A percentile compares a stretch with the other conserved stretches of the same genome.
These are phyloP conservation scores for Schizotus pectinicornis DNA, from an alignment of 2,888 invertebrate genomes.

Conservation along the genomic window DNA sequence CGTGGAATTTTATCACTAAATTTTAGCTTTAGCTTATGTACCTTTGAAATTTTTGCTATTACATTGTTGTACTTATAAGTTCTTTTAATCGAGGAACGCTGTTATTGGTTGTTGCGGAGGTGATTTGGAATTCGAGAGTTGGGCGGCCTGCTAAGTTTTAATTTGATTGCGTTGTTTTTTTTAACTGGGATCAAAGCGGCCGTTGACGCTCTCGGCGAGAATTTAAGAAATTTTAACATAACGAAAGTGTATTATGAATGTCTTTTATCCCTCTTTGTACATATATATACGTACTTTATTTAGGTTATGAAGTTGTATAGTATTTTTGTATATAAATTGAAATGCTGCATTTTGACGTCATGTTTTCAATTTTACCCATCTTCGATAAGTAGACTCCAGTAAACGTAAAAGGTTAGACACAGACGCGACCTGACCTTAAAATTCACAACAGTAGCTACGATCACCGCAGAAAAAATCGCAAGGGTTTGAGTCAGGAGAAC, in stretches of 20 bases:
- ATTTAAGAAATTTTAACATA: constrained; percentile 8
- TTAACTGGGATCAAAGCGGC: not conserved
- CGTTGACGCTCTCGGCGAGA: not conserved
- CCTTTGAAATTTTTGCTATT: constrained; percentile 31
- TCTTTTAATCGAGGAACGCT: constrained; percentile 7
- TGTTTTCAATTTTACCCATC: not conserved
- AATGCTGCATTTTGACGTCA: constrained; percentile 36
- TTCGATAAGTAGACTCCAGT: too few species aligned
- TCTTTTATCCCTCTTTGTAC: constrained; percentile 30
- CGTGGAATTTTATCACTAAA: constrained; percentile 30
- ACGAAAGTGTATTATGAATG: constrained; percentile 17
- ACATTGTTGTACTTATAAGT: constrained; percentile 32
- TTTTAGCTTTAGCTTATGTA: constrained; percentile 36
- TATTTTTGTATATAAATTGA: constrained; percentile 55
- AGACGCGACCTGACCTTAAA: too few species aligned
- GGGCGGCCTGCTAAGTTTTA: too few species aligned
- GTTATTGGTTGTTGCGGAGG: not conserved
- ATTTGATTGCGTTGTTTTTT: not conserved
- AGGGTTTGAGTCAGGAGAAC: too few species aligned
- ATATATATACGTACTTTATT: constrained; percentile 36
- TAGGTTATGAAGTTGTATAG: constrained; percentile 49
- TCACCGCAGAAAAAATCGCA: too few species aligned
- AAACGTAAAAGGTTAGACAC: too few species aligned
- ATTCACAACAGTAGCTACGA: too few species aligned
- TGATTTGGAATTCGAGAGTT: not conserved